Conservation (phyloP, 2,113 vertebrate genomes). For the Phaethon lepturus region DNA sequence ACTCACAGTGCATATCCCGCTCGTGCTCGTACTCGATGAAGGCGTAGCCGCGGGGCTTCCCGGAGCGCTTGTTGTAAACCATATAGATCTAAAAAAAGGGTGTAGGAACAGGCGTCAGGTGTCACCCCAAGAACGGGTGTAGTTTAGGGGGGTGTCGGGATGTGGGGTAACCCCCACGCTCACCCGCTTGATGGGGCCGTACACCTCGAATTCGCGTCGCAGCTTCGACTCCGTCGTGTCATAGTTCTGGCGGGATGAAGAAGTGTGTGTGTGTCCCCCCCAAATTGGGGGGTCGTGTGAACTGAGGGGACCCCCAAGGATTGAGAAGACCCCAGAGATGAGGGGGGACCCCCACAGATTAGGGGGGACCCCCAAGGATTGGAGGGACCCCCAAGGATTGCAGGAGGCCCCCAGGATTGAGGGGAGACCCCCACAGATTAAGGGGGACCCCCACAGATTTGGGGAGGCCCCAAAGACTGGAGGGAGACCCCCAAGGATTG, state of each 20-base stretch:
- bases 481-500: no score
- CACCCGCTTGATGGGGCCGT: constrained; percentile 93
- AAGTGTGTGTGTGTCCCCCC: background rate
- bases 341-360: background rate
- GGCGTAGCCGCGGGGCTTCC: constrained; percentile 91
- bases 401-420: no score
- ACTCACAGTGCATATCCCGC: constrained; percentile 96
- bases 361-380: no score
- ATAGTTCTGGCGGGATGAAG: constrained; percentile 81
- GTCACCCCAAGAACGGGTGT: no score
- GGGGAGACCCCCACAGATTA: no score
- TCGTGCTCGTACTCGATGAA: constrained; percentile 97
- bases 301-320: no score
- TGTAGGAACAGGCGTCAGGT: rapidly evolving
- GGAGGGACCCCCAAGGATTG: no score
- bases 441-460: no score
- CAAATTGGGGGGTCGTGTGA: background rate
- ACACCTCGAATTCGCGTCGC: constrained; percentile 92
- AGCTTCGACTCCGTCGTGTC: constrained; percentile 95
- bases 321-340: background rate
- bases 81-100: constrained; percentile 85
- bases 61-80: constrained; percentile 91
- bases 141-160: background rate
- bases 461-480: no score
- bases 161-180: background rate